phyloP scores from a whole-genome alignment of 2,113 vertebrate genomes.

The Mastomys natalensis region DNA sequence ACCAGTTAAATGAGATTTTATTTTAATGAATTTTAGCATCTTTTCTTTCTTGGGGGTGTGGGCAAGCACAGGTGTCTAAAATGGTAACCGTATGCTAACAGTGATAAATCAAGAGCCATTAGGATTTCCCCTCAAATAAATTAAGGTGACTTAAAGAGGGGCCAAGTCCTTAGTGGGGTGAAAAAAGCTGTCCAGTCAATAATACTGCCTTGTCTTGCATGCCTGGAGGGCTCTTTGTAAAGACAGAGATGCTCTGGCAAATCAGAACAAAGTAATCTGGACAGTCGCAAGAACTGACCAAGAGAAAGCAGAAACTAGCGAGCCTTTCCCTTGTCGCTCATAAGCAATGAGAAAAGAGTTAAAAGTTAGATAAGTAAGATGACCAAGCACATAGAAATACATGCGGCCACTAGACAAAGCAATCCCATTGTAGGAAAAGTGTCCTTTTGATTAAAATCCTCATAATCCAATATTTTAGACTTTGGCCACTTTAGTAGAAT shows the following conservation, averaged over 20 bases:
- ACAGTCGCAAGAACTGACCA: neutral
- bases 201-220: neutral
- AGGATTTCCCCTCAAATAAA: constrained; percentile 57
- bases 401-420: neutral
- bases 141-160: constrained; percentile 2
- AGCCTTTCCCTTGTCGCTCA: neutral
- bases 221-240: neutral
- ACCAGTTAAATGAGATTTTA: constrained; percentile 40
- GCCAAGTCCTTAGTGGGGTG: neutral
- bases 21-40: constrained; percentile 11
- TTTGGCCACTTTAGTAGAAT: neutral
- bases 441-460: constrained; percentile 31
- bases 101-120: constrained; percentile 57
- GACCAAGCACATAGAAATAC: neutral
- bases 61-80: constrained; percentile 37
- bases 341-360: neutral
- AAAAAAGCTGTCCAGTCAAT: neutral
- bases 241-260: neutral
- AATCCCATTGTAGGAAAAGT: neutral
- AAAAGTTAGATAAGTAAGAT: neutral
- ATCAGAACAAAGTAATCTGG: neutral
- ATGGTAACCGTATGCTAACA: constrained; percentile 20
- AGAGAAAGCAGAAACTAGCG: constrained; percentile 9
- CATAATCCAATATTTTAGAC: neutral
- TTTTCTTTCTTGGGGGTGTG: neutral